Conservation (phyloP, 2,888 invertebrate species). For the Clunio marinus region DNA sequence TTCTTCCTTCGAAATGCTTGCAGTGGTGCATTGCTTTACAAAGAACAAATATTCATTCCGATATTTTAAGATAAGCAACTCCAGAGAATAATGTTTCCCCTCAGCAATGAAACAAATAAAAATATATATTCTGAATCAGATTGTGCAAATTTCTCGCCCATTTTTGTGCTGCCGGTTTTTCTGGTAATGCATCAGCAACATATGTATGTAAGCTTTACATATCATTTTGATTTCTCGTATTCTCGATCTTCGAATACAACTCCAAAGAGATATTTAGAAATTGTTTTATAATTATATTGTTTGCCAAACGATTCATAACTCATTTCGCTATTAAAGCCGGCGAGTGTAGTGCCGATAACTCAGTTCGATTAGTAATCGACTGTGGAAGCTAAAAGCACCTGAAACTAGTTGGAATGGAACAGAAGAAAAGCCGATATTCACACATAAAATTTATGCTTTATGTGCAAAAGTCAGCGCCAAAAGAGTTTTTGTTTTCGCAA, state of each 20-base stretch:
- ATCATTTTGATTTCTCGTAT: background rate
- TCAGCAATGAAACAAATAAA: background rate
- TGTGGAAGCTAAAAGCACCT: conserved; percentile 1
- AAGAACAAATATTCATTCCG: background rate
- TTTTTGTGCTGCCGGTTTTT: background rate
- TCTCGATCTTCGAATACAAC: too few relatives aligned
- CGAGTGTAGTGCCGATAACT: conserved; percentile 8
- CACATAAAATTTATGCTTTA: conserved; percentile 32
- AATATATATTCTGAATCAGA: too few relatives aligned
- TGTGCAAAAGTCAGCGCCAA: conserved; percentile 30
- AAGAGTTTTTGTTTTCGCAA: conserved; percentile 12
- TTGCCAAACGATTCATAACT: conserved; percentile 26
- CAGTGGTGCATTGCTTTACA: background rate
- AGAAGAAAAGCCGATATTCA: conserved; percentile 26
- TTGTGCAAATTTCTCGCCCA: background rate
- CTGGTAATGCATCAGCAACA: too few relatives aligned
- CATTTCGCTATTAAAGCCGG: conserved; percentile 15
- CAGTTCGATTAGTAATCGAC: conserved; percentile 6
- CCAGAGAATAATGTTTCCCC: background rate
- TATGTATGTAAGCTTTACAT: too few relatives aligned
- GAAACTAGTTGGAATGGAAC: background rate
- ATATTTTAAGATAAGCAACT: background rate
- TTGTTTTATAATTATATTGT: conserved; percentile 35
- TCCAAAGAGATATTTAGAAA: conserved; percentile 4
- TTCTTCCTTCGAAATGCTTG: background rate